Evolutionary conservation across 2,113 vertebrate genomes (phyloP).

Genomic region (Etheostoma spectabile): DNA sequence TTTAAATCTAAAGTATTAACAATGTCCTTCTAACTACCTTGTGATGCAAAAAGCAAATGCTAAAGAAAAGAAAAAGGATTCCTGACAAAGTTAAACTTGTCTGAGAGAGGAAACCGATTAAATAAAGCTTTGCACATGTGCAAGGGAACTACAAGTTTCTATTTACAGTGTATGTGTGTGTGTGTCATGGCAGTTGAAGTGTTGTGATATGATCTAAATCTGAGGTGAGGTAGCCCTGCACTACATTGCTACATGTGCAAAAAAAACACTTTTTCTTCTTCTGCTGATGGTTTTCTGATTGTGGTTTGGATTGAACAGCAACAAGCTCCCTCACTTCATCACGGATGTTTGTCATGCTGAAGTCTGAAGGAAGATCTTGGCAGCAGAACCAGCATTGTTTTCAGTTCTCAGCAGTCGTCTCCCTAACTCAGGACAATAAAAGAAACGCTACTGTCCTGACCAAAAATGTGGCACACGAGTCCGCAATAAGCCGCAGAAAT

Average conservation of each 20-base stretch:
- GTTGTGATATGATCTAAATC: constrained; percentile 24
- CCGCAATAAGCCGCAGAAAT: not conserved
- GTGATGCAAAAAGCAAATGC: not conserved
- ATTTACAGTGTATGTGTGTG: not conserved
- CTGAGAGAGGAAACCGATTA: not conserved
- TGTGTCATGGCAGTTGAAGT: not conserved
- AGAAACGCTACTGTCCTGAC: constrained; percentile 42
- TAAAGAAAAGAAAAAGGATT: not conserved
- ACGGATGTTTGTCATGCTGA: constrained; percentile 65
- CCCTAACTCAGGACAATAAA: constrained; percentile 39
- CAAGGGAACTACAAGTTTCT: not conserved
- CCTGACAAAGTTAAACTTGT: not conserved
- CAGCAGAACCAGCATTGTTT: constrained; percentile 61
- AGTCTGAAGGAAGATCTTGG: constrained; percentile 57
- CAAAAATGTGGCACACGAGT: not conserved
- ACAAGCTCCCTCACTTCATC: constrained; percentile 44
- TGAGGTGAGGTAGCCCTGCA: constrained; percentile 8
- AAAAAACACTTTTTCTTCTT: not conserved
- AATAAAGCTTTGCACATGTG: not conserved
- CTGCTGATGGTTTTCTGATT: constrained; percentile 42
- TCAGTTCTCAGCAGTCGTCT: constrained; percentile 42
- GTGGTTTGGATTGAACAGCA: constrained; percentile 60
- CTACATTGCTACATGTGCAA: constrained; percentile 10
- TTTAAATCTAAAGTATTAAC: not conserved
- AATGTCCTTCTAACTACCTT: not conserved